These are phyloP conservation scores for Eutrigla gurnardus DNA, from an alignment of 2,797 vertebrate species.

Conservation along the genomic window DNA sequence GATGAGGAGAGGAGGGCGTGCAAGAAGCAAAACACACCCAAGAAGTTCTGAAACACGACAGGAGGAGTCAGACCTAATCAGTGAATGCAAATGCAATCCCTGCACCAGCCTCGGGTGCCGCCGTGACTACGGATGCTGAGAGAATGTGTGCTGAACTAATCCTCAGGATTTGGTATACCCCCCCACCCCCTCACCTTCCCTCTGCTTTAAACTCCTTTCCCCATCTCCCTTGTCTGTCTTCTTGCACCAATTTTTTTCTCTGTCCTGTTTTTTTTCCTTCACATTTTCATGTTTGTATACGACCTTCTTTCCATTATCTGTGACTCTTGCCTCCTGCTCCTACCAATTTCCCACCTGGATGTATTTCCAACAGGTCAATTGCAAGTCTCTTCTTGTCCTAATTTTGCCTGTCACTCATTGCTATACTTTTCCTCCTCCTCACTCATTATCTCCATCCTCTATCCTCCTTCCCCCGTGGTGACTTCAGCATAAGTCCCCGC, in stretches of 20 bases:
- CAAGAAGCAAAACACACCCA: constrained; percentile 36
- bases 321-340: constrained; percentile 19
- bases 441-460: constrained; percentile 55
- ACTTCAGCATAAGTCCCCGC: constrained; percentile 25
- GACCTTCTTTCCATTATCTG: constrained; percentile 41
- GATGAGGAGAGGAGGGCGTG: constrained; percentile 21
- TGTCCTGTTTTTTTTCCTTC: constrained; percentile 4
- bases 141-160: constrained; percentile 70
- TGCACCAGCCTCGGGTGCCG: constrained; percentile 44
- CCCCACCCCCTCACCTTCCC: constrained; percentile 30
- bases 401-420: constrained; percentile 52
- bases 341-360: constrained; percentile 24
- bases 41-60: constrained; percentile 47
- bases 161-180: constrained; percentile 57
- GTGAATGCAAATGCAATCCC: constrained; percentile 62
- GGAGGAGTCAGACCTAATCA: constrained; percentile 59
- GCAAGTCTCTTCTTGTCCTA: constrained; percentile 32
- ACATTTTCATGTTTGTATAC: constrained; percentile 18
- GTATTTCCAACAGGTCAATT: constrained; percentile 36
- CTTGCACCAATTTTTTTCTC: constrained; percentile 18
- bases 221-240: constrained; percentile 35
- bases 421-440: constrained; percentile 36
- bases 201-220: constrained; percentile 35
- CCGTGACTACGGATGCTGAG: constrained; percentile 54
- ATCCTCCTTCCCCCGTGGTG: constrained; percentile 39